Evolutionary conservation across 2,888 invertebrate species (phyloP).

Genomic region (Notocelia uddmanniana): DNA sequence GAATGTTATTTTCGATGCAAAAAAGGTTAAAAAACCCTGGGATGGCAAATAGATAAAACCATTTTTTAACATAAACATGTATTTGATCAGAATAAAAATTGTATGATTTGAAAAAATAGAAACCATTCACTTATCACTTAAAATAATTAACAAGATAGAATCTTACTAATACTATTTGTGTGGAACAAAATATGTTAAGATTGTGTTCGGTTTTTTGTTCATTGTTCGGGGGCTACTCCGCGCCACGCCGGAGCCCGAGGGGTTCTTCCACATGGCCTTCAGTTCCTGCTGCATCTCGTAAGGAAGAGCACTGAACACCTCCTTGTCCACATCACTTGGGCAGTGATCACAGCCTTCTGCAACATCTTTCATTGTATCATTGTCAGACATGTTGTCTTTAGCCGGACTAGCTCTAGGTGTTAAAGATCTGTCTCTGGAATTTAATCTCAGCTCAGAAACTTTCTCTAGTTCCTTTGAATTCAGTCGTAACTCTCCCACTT

Average conservation of each 20-base stretch:
- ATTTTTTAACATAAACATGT: conserved; percentile 82
- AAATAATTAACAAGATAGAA: conserved; percentile 81
- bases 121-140: conserved; percentile 85
- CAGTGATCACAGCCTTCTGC: conserved; percentile 82
- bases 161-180: conserved; percentile 87
- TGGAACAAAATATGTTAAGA: conserved; percentile 89
- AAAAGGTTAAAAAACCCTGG: neutral
- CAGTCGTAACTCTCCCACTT: conserved; percentile 88
- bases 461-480: conserved; percentile 88
- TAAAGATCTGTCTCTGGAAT: conserved; percentile 76
- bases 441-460: conserved; percentile 78
- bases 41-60: conserved; percentile 52
- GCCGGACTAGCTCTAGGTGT: conserved; percentile 81
- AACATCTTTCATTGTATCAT: conserved; percentile 74
- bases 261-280: conserved; percentile 88
- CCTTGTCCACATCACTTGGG: conserved; percentile 88
- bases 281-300: conserved; percentile 90
- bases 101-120: conserved; percentile 86
- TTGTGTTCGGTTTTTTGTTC: conserved; percentile 87
- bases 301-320: conserved; percentile 90
- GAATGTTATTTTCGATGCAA: too few species aligned
- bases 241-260: conserved; percentile 73
- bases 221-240: conserved; percentile 77
- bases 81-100: conserved; percentile 86
- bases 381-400: conserved; percentile 74